Percentiles rank a stretch among this genome's conserved stretches.
Evolutionary conservation across 2,888 invertebrate genomes (phyloP).

Genomic region (Phyllotreta striolata): DNA sequence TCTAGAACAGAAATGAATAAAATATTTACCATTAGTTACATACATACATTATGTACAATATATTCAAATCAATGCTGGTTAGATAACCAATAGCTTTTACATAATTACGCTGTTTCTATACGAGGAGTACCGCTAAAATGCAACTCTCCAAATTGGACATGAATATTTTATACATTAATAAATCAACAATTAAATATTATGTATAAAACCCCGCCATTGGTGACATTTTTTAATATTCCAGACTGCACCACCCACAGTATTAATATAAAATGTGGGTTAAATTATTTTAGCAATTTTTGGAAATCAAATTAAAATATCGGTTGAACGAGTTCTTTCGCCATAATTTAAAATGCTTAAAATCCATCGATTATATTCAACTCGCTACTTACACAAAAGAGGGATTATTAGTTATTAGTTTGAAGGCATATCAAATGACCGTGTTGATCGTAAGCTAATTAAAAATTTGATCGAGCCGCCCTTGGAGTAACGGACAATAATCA

Average conservation of each 20-base stretch:
- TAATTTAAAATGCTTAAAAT: conserved; percentile 1
- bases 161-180: conserved; percentile 9
- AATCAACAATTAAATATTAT: conserved; percentile 1
- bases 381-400: conserved; percentile 19
- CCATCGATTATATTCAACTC: conserved; percentile 34
- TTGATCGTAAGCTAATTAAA: conserved; percentile 6
- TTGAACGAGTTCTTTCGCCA: not conserved
- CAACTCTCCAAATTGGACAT: conserved; percentile 4
- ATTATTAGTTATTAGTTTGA: too few species aligned
- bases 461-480: conserved; percentile 2
- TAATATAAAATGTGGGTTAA: not conserved
- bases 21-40: conserved; percentile 38
- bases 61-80: conserved; percentile 36
- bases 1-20: conserved; percentile 31
- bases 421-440: conserved; percentile 15
- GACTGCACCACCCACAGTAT: not conserved
- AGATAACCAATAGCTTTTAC: conserved; percentile 36
- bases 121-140: conserved; percentile 19
- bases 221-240: not conserved
- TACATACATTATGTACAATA: conserved; percentile 36
- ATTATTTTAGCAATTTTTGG: not conserved
- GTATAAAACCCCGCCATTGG: not conserved
- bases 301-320: not conserved
- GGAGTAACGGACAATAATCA: conserved; percentile 6
- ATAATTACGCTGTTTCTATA: conserved; percentile 26